phyloP scores from a whole-genome alignment of 1,140 invertebrate genomes.

The Heterodera carotae region DNA sequence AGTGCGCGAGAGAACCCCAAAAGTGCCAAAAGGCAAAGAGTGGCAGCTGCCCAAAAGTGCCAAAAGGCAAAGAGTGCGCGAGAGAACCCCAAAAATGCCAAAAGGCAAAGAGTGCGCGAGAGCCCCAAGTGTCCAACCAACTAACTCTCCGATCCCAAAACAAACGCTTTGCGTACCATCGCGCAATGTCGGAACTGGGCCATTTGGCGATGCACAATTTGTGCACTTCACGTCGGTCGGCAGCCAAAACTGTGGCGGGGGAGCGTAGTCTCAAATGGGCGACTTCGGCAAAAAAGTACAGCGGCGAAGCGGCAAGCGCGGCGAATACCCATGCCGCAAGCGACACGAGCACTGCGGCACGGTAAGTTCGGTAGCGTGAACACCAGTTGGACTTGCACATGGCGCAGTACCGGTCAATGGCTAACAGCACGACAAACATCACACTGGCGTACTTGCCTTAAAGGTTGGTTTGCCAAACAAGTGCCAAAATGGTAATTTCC shows the following conservation, averaged over 20 bases:
- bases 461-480: background rate
- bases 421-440: slow-evolving; percentile 65
- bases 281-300: slow-evolving; percentile 58
- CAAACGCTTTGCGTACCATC: slow-evolving; percentile 45
- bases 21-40: no score
- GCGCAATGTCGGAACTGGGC: slow-evolving; percentile 56
- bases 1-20: no score
- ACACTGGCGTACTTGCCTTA: slow-evolving; percentile 65
- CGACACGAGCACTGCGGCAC: slow-evolving; percentile 50
- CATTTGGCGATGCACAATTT: slow-evolving; percentile 63
- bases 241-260: background rate
- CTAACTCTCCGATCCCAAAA: no score
- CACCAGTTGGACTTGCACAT: slow-evolving; percentile 62
- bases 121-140: no score
- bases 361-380: slow-evolving; percentile 59
- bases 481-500: background rate
- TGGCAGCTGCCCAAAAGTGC: no score
- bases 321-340: slow-evolving; percentile 57
- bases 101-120: no score
- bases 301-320: slow-evolving; percentile 52
- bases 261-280: slow-evolving; percentile 35
- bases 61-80: slow-evolving; percentile 28
- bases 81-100: no score
- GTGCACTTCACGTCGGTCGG: slow-evolving; percentile 29
- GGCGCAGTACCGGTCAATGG: slow-evolving; percentile 61